Conservation (phyloP, 2,888 invertebrate genomes). For the Lasioglossum zephyrum region DNA sequence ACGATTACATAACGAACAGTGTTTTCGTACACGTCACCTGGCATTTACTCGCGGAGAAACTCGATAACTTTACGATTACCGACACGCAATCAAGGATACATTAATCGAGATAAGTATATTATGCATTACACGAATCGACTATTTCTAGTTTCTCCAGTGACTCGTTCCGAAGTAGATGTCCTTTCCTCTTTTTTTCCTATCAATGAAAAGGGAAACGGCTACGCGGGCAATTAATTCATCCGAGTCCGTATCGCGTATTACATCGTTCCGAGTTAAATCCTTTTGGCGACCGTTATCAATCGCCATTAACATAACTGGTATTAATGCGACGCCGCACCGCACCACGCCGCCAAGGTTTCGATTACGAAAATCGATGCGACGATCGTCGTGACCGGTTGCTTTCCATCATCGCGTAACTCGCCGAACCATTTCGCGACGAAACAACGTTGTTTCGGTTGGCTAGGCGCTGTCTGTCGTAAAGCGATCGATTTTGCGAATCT, state of each 20-base stretch:
- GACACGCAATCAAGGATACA: neutral
- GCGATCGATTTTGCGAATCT: neutral
- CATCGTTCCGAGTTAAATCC: conserved; percentile 25
- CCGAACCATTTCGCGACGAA: neutral
- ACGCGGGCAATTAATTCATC: conserved; percentile 19
- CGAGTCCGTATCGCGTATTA: conserved; percentile 4
- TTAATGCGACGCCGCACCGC: conserved; percentile 27
- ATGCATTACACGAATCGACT: neutral
- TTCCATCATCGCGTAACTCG: conserved; percentile 10
- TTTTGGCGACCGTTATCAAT: conserved; percentile 29
- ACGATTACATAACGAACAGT: neutral
- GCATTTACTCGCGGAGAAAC: neutral
- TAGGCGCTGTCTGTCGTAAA: neutral
- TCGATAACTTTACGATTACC: neutral
- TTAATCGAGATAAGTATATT: neutral
- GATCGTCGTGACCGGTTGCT: conserved; percentile 24
- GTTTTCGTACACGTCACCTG: neutral
- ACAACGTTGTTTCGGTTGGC: conserved; percentile 6
- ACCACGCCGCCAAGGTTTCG: conserved; percentile 38
- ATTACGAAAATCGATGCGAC: conserved; percentile 32
- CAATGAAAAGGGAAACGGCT: conserved; percentile 26
- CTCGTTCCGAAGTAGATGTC: neutral
- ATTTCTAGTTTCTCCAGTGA: neutral
- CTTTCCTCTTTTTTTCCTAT: neutral
- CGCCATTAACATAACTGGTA: conserved; percentile 53